Percentiles rank a stretch among this genome's conserved stretches.
Evolutionary conservation across 2,888 invertebrate species (phyloP).

Genomic region (Timema cristinae): DNA sequence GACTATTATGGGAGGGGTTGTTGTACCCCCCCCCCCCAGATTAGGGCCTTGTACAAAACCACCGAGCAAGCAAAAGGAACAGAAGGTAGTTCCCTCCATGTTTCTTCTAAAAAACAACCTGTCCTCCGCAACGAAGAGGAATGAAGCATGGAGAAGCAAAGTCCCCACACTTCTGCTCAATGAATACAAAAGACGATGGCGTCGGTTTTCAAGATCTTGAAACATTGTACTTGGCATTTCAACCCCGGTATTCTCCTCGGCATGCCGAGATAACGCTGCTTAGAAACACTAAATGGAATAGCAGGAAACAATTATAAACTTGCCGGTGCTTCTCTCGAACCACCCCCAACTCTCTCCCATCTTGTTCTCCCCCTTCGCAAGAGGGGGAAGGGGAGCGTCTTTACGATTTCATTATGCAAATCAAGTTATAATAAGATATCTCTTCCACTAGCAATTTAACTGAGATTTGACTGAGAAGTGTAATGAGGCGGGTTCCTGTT

Average conservation of each 20-base stretch:
- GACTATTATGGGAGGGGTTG: too few relatives aligned
- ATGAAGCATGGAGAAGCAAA: too few relatives aligned
- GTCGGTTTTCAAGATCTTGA: not conserved
- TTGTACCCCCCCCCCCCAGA: too few relatives aligned
- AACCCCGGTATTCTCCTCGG: constrained; percentile 7
- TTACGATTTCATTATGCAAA: constrained; percentile 25
- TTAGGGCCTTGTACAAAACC: too few relatives aligned
- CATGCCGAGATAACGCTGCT: constrained; percentile 10
- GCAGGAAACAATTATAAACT: constrained; percentile 27
- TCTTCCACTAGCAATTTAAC: constrained; percentile 24
- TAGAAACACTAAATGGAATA: constrained; percentile 23
- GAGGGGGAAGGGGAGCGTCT: constrained; percentile 13
- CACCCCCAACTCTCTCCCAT: too few relatives aligned
- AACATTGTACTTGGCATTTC: not conserved
- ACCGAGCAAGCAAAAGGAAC: too few relatives aligned
- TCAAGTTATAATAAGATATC: constrained; percentile 22
- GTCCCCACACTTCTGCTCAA: not conserved
- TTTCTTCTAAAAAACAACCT: too few relatives aligned
- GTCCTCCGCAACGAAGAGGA: too few relatives aligned
- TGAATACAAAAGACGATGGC: constrained; percentile 3
- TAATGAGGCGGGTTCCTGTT: constrained; percentile 7
- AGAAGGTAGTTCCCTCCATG: too few relatives aligned
- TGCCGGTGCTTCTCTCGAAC: constrained; percentile 6
- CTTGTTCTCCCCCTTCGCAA: not conserved
- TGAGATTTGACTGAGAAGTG: constrained; percentile 25